Base-by-base conservation (phyloP, 2,113 vertebrate species). In the Leptodactylus fuscus region DNA sequence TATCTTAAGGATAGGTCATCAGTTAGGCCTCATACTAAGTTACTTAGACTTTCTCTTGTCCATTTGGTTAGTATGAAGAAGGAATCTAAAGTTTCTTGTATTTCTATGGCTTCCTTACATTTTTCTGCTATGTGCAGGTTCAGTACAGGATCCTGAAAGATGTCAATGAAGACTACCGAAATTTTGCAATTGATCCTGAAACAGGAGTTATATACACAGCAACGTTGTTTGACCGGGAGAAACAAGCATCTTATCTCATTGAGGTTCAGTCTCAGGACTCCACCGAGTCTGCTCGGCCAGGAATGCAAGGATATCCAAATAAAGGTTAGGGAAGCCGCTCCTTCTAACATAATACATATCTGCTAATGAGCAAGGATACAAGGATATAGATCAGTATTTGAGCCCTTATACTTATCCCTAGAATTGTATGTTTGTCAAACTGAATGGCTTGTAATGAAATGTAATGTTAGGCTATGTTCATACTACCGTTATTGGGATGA, bases 211-310 rank as follows among this genome's bases (percentile, higher is more conserved):
- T 97, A 87, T 92, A 89, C 70, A 96, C 95, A 0, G 88, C 49
- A 0, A 90, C 92, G 41, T 92, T 94, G 76, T 96, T 97, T 87
- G 96, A 97, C 89, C 94, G 96, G 48, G 96, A 97, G 90, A 95
- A 95, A 92, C 96, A 94, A 87, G 90, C 93, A 2, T 96, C 96
- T 10, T 97, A 96, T 83, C 90, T 97, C 82, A 95, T 97, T 75
- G 95, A 97, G 90, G 93, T 97, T 53, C 96, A 96, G 86, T 96
- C 96, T 1, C 95, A 94, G 91, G 96, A 97, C 81, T 93, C 93
- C 65, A 93, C 96, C 0, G 95, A 96, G 89, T 97, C 96, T 0
- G 92, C 95, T 8, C 91, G 96, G 53, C 93, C 94, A 2, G 94
- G 96, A 9, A 92, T 95, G 85, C 94, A 92, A 70, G 95, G 95